phyloP scores from a whole-genome alignment of 2,888 invertebrate species.

The Neoitamus cyanurus region DNA sequence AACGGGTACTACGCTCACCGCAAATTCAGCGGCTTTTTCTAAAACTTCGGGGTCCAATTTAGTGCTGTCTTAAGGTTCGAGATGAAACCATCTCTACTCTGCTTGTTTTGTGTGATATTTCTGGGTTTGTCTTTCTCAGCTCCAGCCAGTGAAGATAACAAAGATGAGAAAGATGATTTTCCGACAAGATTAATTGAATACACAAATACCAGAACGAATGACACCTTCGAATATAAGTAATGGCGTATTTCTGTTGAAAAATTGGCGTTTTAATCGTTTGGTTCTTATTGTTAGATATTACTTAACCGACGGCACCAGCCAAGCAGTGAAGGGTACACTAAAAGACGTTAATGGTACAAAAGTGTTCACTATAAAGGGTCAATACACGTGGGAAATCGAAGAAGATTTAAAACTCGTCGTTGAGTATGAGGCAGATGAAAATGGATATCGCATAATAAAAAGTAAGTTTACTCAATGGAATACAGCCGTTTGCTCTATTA shows the following conservation, averaged over 20 bases:
- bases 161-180: neutral
- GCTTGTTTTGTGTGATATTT: neutral
- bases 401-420: neutral
- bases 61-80: neutral
- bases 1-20: neutral
- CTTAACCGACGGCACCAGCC: neutral
- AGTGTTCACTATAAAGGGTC: neutral
- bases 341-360: conserved; percentile 8
- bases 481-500: neutral
- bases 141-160: neutral
- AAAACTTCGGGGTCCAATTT: neutral
- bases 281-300: too few species aligned
- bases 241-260: neutral
- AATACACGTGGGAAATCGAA: neutral
- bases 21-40: neutral
- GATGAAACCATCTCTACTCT: neutral
- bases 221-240: neutral
- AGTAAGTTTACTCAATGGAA: neutral
- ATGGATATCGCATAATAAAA: conserved; percentile 6
- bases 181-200: neutral
- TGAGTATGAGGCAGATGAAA: neutral
- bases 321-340: neutral
- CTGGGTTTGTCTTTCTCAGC: neutral
- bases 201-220: neutral
- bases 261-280: too few species aligned